Conservation (phyloP, 2,113 vertebrate species). For the Prionailurus viverrinus region DNA sequence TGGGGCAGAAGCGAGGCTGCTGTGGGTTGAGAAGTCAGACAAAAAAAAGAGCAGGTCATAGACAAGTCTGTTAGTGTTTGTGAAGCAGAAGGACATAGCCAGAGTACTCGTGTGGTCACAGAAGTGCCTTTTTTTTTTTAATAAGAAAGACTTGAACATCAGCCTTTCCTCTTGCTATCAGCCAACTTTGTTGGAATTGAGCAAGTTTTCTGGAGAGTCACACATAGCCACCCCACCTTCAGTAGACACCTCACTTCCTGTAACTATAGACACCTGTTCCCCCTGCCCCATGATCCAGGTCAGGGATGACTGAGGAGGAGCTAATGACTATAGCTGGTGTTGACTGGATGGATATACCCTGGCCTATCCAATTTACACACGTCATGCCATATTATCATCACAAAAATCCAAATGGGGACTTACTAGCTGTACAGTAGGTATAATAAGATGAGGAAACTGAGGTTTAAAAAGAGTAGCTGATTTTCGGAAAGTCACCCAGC, state of each 20-base stretch:
- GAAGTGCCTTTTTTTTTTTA: not conserved
- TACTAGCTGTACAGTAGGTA: accelerated
- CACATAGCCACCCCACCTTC: not conserved
- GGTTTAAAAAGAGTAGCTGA: not conserved
- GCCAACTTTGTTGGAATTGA: not conserved
- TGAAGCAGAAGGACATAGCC: not conserved
- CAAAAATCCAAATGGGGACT: accelerated
- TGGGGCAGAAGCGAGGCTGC: not conserved
- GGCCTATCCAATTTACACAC: no score
- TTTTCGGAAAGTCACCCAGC: not conserved
- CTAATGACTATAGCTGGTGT: not conserved
- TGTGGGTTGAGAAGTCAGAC: not conserved
- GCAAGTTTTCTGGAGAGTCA: not conserved
- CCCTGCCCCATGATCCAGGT: no score
- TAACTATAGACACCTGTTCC: no score
- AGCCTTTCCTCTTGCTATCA: accelerated
- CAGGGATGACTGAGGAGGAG: not conserved
- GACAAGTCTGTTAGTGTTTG: not conserved
- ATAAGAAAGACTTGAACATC: not conserved
- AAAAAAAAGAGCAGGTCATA: not conserved
- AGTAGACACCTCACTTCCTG: no score
- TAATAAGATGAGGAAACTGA: not conserved
- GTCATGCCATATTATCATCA: no score
- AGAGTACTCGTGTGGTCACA: not conserved
- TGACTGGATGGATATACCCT: not conserved